Conservation (phyloP, 1,140 invertebrate genomes). For the Ceratina australensis region DNA sequence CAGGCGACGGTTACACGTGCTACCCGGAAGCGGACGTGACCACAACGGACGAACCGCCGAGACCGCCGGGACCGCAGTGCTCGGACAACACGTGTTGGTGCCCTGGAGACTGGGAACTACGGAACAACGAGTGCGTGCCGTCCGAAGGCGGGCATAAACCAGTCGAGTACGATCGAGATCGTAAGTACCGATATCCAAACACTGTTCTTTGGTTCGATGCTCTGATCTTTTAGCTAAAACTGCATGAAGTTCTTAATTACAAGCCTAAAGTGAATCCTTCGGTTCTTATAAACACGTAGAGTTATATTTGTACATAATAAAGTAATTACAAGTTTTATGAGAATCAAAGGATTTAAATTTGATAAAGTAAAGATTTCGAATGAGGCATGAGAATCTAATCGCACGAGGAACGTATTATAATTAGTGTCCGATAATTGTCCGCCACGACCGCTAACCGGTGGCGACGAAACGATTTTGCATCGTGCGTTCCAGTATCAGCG, state of each 20-base stretch:
- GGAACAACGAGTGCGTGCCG: slow-evolving; percentile 66
- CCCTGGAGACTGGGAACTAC: slow-evolving; percentile 73
- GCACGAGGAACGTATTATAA: slow-evolving; percentile 40
- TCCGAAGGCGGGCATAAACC: slow-evolving; percentile 48
- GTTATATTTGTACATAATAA: no score
- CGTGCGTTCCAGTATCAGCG: slow-evolving; percentile 75
- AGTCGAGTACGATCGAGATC: slow-evolving; percentile 53
- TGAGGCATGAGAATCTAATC: slow-evolving; percentile 20
- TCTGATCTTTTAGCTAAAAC: no score
- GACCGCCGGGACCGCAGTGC: slow-evolving; percentile 80
- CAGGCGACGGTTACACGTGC: slow-evolving; percentile 86
- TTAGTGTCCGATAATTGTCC: slow-evolving; percentile 8
- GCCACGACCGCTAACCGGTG: slow-evolving; percentile 44
- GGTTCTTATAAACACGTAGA: no score
- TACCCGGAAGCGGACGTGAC: slow-evolving; percentile 73
- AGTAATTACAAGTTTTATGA: no score
- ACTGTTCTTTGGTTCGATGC: neutral
- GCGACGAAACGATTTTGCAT: slow-evolving; percentile 58
- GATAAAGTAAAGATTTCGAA: neutral
- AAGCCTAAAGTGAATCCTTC: neutral
- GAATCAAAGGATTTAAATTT: neutral
- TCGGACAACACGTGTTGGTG: slow-evolving; percentile 80
- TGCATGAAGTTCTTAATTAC: no score
- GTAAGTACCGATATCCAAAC: slow-evolving; percentile 58
- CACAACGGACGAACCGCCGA: slow-evolving; percentile 66